phyloP scores from a whole-genome alignment of 1,140 invertebrate species.

The Drosophila oshimai region DNA sequence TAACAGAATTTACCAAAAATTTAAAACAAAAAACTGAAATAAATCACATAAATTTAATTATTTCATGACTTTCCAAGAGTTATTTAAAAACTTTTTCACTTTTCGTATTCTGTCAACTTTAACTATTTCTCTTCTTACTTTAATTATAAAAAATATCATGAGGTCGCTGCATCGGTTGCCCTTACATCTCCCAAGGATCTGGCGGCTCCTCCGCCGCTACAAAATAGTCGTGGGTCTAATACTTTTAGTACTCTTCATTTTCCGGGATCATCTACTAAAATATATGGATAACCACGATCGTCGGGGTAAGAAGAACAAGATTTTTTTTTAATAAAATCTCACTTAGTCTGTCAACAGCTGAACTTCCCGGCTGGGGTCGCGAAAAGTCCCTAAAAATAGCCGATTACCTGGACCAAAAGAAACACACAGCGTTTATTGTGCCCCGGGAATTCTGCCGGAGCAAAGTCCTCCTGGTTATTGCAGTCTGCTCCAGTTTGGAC shows the following conservation, averaged over 20 bases:
- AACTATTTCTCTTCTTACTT: not conserved
- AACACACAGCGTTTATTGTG: slow-evolving; percentile 87
- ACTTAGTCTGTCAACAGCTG: no score
- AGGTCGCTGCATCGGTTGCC: slow-evolving; percentile 5
- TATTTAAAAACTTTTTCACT: not conserved
- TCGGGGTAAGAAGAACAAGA: slow-evolving; percentile 5
- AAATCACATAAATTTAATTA: no score
- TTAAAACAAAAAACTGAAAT: no score
- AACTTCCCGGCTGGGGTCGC: slow-evolving; percentile 86
- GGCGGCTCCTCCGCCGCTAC: not conserved
- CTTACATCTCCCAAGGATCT: slow-evolving; percentile 1
- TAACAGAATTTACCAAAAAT: no score
- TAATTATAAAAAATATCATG: not conserved
- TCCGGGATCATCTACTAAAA: not conserved
- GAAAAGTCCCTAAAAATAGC: slow-evolving; percentile 88
- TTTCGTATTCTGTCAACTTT: not conserved
- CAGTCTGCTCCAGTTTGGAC: slow-evolving; percentile 88
- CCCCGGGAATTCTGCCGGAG: slow-evolving; percentile 85
- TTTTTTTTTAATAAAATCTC: not conserved
- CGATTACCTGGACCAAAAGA: slow-evolving; percentile 88
- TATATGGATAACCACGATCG: not conserved
- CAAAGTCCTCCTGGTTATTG: slow-evolving; percentile 86
- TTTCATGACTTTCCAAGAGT: no score
- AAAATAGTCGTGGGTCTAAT: not conserved
- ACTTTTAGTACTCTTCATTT: slow-evolving; percentile 13